Conservation (phyloP, 2,888 invertebrate species). For the Polydrusus tereticollis region DNA sequence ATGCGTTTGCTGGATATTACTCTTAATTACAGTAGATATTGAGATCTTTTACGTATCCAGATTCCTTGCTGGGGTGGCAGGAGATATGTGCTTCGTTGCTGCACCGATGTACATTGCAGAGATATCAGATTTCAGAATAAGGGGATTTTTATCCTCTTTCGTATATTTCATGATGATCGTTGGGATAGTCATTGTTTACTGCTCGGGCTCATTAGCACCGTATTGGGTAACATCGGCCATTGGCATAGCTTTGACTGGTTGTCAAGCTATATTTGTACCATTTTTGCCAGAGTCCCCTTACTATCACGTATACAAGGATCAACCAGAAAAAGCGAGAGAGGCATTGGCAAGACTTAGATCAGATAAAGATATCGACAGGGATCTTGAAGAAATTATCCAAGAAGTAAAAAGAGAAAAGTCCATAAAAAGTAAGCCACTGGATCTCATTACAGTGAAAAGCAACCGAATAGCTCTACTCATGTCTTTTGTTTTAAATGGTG, state of each 20-base stretch:
- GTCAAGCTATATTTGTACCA: constrained; percentile 60
- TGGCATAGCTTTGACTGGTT: constrained; percentile 58
- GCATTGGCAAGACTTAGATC: constrained; percentile 58
- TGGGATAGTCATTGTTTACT: constrained; percentile 60
- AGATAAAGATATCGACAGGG: constrained; percentile 57
- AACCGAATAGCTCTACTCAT: constrained; percentile 63
- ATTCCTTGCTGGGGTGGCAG: constrained; percentile 57
- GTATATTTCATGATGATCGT: constrained; percentile 64
- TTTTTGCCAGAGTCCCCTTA: constrained; percentile 65
- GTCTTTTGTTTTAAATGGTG: constrained; percentile 62
- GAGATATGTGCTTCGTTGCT: constrained; percentile 64
- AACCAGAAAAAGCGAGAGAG: constrained; percentile 58
- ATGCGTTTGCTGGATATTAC: constrained; percentile 62
- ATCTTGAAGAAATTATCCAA: constrained; percentile 60
- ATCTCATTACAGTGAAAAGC: constrained; percentile 61
- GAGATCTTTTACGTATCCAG: constrained; percentile 43
- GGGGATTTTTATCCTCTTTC: constrained; percentile 63
- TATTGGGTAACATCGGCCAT: constrained; percentile 62
- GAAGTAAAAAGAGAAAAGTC: constrained; percentile 61
- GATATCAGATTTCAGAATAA: constrained; percentile 63
- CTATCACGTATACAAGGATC: constrained; percentile 60
- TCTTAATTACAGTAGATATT: constrained; percentile 57
- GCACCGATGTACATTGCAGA: constrained; percentile 60
- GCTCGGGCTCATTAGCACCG: constrained; percentile 60
- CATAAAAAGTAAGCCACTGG: constrained; percentile 61